Base-by-base conservation (phyloP, 2,113 vertebrate species). In the Peromyscus polionotus region DNA sequence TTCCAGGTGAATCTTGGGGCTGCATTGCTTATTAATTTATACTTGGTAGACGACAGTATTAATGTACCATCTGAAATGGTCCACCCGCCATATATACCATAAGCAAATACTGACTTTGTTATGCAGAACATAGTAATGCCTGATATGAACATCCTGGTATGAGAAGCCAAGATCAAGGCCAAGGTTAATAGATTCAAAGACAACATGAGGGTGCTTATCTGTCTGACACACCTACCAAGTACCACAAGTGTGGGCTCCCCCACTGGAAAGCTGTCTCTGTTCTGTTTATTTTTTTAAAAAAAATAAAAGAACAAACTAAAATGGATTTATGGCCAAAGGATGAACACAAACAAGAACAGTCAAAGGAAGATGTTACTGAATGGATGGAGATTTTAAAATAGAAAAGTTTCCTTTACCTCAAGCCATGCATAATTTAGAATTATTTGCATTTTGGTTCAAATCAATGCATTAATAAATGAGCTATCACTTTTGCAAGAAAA, bases 401-500 rank as follows among this genome's bases (percentile, higher is more conserved):
- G 59, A 36, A 92, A 92, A 77, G 7, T 33, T 95, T 92, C 33
- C 67, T 83, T 95, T 92, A 67, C 88, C 48, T 89, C 26, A 86
- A 86, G 70, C 28, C 76, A 72, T 7, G 36, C 1, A 63, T 9
- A 85, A 28, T 45, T 72, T 33, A 93, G 68, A 91, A 93, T 92
- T 92, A 75, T 90, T 96, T 92, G 88, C n/a, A 59, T 88, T 88
- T 92, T 95, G 94, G 91, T 61, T 91, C 48, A 86, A 95, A 91
- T 96, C 85, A 68, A 86, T 84, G 51, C 77, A 87, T 89, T 95
- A 89, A 95, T 89, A 97, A 97, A 96, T 94, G 59, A 96, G 85
- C 70, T 88, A 88, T 91, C 54, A 73, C 13, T 94, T 94, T 93
- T 68, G 42, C 4, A 4, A 26, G 79, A 54, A 79, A 39, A 7